Evolutionary conservation across 2,797 vertebrate species (phyloP).

Genomic region (Menidia menidia): DNA sequence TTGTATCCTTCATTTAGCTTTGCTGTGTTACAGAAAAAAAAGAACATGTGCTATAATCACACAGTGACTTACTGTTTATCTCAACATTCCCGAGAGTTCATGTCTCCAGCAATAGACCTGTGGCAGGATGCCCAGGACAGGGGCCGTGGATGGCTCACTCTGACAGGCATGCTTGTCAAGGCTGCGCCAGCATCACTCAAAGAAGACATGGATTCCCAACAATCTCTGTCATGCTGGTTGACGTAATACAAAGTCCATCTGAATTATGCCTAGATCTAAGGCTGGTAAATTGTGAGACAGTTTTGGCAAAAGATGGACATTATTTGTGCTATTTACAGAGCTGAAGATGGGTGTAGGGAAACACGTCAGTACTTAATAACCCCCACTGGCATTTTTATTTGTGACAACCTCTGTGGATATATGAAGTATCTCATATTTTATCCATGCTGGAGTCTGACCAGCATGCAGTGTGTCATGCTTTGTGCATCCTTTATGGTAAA

Average conservation of each 20-base stretch:
- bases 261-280: slow-evolving; percentile 66
- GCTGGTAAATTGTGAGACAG: slow-evolving; percentile 58
- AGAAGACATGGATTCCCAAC: slow-evolving; percentile 69
- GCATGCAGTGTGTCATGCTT: slow-evolving; percentile 61
- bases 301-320: slow-evolving; percentile 62
- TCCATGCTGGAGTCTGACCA: slow-evolving; percentile 64
- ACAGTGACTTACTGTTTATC: slow-evolving; percentile 74
- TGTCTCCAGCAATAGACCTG: slow-evolving; percentile 80
- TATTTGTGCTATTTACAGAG: slow-evolving; percentile 62
- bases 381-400: slow-evolving; percentile 58
- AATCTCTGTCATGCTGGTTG: slow-evolving; percentile 59
- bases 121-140: slow-evolving; percentile 78
- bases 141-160: slow-evolving; percentile 62
- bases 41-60: slow-evolving; percentile 57
- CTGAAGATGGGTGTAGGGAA: slow-evolving; percentile 37
- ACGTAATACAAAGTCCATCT: slow-evolving; percentile 68
- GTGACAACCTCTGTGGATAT: slow-evolving; percentile 57
- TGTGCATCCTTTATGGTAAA: slow-evolving; percentile 44
- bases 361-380: slow-evolving; percentile 61
- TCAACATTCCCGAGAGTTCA: slow-evolving; percentile 79
- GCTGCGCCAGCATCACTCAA: slow-evolving; percentile 61
- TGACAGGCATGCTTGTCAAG: slow-evolving; percentile 71
- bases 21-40: slow-evolving; percentile 48
- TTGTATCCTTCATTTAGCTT: slow-evolving; percentile 14
- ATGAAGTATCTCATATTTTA: slow-evolving; percentile 67